Evolutionary conservation across 1,140 invertebrate genomes (phyloP), one percentile per base, ranked within the genome.

Genomic region (Aplysia californica): DNA sequence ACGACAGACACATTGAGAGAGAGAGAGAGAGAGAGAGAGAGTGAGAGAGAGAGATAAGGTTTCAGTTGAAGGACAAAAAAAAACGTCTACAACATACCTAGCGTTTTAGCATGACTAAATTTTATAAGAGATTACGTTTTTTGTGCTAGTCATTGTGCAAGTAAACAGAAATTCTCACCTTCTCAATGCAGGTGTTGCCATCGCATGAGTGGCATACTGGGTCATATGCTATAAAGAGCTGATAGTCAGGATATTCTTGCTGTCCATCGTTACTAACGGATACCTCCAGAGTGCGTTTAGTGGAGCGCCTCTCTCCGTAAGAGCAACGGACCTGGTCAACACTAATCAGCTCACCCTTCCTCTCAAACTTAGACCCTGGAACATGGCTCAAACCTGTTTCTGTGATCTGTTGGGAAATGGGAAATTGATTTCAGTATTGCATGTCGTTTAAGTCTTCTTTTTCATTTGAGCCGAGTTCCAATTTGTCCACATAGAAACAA

Each of bases 241-340:
- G 70, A 41, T 61, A 72, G 1, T 61, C 10, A 26, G 55, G 20
- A 41, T 72, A 31, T 39, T 55, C 4, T 31, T 10, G 1, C 38
- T 26, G 26, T 15, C 70, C 70, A 61, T 72, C 70, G 56, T 72
- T 72, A 58, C 70, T 72, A 0, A 72, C 56, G 31, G 70, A 72
- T 1, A 72, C 26, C 31, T 39, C n/a, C 36, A 72, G 35, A 3
- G 36, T 36, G 21, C 56, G 10, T 23, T 61, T 72, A 23, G 39
- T 72, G 18, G 5, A 38, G 38, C 56, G n/a, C 26, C 36, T 36
- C 23, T 4, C 56, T 2, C 70, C 70, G 20, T 39, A 36, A 41
- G 59, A n/a, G 31, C 70, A 72, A 18, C 58, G 31, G 31, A 72
- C 70, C 29, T 33, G 55, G 29, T 61, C 39, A 38, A n/a, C 26